These are phyloP conservation scores for Flexamia atlantica DNA, from an alignment of 2,888 invertebrate species.

Conservation along the genomic window DNA sequence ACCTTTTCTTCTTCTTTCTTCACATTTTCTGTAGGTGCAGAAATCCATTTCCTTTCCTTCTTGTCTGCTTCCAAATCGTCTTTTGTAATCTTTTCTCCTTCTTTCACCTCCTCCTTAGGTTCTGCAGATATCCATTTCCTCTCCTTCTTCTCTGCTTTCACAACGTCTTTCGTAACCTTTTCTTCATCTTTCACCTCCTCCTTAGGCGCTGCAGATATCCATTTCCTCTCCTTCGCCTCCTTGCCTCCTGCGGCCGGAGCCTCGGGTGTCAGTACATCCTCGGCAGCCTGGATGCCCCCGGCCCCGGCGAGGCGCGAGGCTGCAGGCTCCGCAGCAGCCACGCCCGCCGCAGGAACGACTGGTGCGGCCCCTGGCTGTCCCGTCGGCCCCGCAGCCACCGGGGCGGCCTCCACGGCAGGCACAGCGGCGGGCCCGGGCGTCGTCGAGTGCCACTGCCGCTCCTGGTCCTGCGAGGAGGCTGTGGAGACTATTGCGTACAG, in stretches of 20 bases:
- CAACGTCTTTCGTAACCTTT: not conserved
- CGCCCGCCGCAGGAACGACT: slow-evolving; percentile 30
- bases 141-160: not conserved
- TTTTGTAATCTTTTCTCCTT: not conserved
- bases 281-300: slow-evolving; percentile 66
- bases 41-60: slow-evolving; percentile 52
- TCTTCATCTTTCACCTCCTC: slow-evolving; percentile 15
- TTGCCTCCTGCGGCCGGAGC: slow-evolving; percentile 60
- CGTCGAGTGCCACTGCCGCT: slow-evolving; percentile 29
- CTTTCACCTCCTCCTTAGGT: not conserved
- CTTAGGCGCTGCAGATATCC: not conserved
- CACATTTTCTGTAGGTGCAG: slow-evolving; percentile 20
- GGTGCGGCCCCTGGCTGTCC: not conserved
- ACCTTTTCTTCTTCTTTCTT: not conserved
- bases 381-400: not conserved
- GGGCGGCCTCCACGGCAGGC: not conserved
- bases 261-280: slow-evolving; percentile 64
- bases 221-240: slow-evolving; percentile 1
- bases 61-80: not conserved
- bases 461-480: not conserved
- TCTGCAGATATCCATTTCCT: not conserved
- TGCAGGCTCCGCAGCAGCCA: slow-evolving; percentile 29
- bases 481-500: slow-evolving; percentile 7
- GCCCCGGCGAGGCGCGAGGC: slow-evolving; percentile 41
- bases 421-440: not conserved